Base-by-base conservation (phyloP, 2,797 vertebrate species). In the Darevskia nairensis region DNA sequence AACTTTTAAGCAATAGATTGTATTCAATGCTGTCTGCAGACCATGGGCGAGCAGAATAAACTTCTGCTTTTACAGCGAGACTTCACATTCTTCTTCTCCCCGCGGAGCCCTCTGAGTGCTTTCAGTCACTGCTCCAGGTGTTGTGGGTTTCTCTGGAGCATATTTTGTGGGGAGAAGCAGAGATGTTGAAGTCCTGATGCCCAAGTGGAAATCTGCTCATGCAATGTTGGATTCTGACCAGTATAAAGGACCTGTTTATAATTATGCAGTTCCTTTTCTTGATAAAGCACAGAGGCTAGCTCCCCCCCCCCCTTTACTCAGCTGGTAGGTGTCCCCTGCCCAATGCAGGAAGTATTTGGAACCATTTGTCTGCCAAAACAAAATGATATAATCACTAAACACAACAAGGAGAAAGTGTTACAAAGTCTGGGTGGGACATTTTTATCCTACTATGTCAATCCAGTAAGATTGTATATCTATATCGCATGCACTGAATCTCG, bases 1-100 rank as follows among this genome's bases (percentile, higher is more conserved):
- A 85, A 69, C 66, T 89, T 89, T 82, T 29, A 68, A 66, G 13
- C 7, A n/a, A 27, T 71, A 11, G 68, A 27, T n/a, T 71, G 29
- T n/a, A 71, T 29, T 6, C 27, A 71, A 3, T 29, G 25, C 68
- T 71, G 25, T n/a, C 68, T 29, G 9, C 2, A 71, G 9, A 29
- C 27, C 27, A 5, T 71, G 68, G 7, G 17, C 4, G 1, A 69
- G 66, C 66, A 25, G 66, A 25, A 69, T 11, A 29, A 29, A 69
- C 66, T 3, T 69, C 25, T 69, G 66, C 1, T 25, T 29, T 29
- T 29, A 69, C 66, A 29, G 6, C 2, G 2, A 69, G 23, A 69
- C n/a, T 23, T 71, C n/a, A 71, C 68, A 27, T 71, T 32, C 29
- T 29, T 71, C 27, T 32, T 71, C 27, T 71, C 13, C 21, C 59